A percentile compares a stretch with the other conserved stretches of the same genome.
phyloP scores from a whole-genome alignment of 2,888 invertebrate species.

The Pelosia muscerda region DNA sequence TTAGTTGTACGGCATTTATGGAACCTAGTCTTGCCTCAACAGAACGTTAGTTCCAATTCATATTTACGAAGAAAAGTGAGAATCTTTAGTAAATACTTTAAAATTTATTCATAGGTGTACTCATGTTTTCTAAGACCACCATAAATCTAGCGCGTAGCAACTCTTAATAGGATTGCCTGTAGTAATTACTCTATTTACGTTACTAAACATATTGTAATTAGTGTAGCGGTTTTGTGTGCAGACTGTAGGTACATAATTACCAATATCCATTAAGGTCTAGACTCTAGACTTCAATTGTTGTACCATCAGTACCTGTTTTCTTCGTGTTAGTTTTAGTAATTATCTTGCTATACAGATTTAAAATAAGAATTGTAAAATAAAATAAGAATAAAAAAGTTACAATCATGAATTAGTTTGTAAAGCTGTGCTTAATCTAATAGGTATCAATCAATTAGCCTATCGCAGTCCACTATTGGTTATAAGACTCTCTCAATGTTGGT shows the following conservation, averaged over 20 bases:
- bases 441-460: too few species aligned
- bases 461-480: too few species aligned
- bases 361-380: neutral
- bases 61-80: too few species aligned
- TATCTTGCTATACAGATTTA: neutral
- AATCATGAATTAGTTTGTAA: too few species aligned
- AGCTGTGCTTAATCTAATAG: too few species aligned
- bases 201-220: slow-evolving; percentile 52
- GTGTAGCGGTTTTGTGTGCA: slow-evolving; percentile 34
- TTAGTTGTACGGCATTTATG: too few species aligned
- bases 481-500: too few species aligned
- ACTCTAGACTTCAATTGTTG: slow-evolving; percentile 42
- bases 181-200: slow-evolving; percentile 31
- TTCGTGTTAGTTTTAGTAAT: slow-evolving; percentile 18
- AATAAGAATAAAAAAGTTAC: too few species aligned
- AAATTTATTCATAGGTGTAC: neutral
- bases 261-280: slow-evolving; percentile 48
- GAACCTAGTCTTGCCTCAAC: too few species aligned
- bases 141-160: neutral
- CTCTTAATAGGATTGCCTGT: slow-evolving; percentile 6
- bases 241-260: slow-evolving; percentile 52
- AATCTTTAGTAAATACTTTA: too few species aligned
- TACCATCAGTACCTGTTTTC: slow-evolving; percentile 27
- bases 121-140: neutral
- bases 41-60: too few species aligned